Conservation (phyloP, 2,797 vertebrate genomes). For the Sylvia borin region DNA sequence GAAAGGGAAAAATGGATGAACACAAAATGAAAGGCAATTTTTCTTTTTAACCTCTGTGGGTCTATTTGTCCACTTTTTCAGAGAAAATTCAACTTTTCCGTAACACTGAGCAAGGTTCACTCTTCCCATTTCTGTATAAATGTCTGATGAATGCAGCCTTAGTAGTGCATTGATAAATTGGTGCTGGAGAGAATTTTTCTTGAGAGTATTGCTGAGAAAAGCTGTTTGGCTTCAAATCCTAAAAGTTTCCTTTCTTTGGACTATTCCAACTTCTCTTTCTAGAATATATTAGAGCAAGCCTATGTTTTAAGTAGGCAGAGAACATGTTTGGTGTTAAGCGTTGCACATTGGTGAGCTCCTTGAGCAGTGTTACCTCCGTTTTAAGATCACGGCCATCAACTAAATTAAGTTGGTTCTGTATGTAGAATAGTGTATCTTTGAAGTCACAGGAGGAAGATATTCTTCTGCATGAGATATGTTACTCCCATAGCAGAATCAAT, state of each 20-base stretch:
- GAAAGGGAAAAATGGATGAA: slow-evolving; percentile 30
- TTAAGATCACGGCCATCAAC: not conserved
- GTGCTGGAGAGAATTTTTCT: slow-evolving; percentile 23
- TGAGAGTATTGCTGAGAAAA: slow-evolving; percentile 48
- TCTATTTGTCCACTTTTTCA: slow-evolving; percentile 30
- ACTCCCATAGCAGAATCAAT: not conserved
- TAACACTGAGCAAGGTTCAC: not conserved
- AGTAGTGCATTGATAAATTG: slow-evolving; percentile 4
- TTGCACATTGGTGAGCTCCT: not conserved
- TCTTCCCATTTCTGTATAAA: slow-evolving; percentile 33
- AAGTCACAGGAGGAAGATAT: not conserved
- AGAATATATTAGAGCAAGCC: not conserved
- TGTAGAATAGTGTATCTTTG: not conserved
- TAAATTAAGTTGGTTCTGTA: not conserved
- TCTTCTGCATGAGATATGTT: not conserved
- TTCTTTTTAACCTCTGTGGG: slow-evolving; percentile 43
- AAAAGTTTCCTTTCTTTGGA: not conserved
- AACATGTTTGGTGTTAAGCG: not conserved
- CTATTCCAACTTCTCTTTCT: not conserved
- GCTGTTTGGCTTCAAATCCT: slow-evolving; percentile 22
- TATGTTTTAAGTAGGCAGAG: not conserved
- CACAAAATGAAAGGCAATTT: slow-evolving; percentile 28
- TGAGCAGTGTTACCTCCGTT: not conserved
- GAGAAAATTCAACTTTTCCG: slow-evolving; percentile 15
- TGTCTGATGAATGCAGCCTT: slow-evolving; percentile 3